Conservation (phyloP, 2,888 invertebrate species). For the Drosophila diplacantha region DNA sequence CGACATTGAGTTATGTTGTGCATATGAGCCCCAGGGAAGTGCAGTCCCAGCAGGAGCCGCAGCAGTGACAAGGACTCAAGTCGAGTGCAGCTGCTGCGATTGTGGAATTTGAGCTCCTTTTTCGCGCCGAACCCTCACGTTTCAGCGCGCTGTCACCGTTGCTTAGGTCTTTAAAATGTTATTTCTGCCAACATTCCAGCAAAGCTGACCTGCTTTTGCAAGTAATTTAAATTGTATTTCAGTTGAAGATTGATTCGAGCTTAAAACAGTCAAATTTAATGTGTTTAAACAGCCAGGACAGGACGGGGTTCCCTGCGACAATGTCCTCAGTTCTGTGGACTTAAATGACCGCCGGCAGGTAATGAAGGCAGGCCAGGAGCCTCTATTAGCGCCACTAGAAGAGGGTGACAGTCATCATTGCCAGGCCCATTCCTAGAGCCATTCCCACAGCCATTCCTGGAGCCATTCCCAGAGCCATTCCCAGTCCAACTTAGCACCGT, state of each 20-base stretch:
- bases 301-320: too few species aligned
- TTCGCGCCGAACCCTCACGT: constrained; percentile 5
- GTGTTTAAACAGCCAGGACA: neutral
- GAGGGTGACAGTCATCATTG: constrained; percentile 8
- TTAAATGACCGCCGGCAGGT: constrained; percentile 1
- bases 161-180: neutral
- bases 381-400: constrained; percentile 9
- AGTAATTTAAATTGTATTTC: neutral
- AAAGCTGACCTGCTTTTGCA: neutral
- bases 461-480: constrained; percentile 1
- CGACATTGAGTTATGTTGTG: constrained; percentile 67
- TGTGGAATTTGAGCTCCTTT: constrained; percentile 16
- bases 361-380: neutral
- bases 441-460: constrained; percentile 1
- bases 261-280: neutral
- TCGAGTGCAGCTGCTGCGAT: constrained; percentile 32
- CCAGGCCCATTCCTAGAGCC: neutral
- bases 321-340: constrained; percentile 1
- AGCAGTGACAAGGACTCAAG: constrained; percentile 21
- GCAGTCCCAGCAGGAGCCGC: constrained; percentile 31
- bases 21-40: constrained; percentile 50
- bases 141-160: neutral
- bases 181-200: neutral
- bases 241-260: neutral
- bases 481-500: constrained; percentile 6